Conservation (phyloP, 2,797 vertebrate genomes). For the Taeniopygia guttata region DNA sequence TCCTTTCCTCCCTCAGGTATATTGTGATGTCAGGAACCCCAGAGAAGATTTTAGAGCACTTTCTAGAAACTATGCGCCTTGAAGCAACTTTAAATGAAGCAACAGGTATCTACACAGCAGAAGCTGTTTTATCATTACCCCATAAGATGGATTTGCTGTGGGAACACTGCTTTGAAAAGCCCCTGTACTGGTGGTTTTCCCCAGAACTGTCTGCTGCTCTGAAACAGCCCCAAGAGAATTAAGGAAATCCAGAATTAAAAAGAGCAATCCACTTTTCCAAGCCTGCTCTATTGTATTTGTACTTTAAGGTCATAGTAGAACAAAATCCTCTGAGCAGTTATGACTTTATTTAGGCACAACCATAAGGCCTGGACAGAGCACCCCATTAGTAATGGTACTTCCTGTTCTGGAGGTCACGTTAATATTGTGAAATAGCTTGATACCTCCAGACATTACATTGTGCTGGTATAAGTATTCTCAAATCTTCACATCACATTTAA, state of each 20-base stretch:
- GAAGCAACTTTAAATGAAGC: constrained; percentile 89
- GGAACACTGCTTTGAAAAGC: background rate
- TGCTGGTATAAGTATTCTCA: background rate
- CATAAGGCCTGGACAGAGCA: background rate
- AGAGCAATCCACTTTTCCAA: background rate
- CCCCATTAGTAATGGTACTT: too few species aligned
- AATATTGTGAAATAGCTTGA: background rate
- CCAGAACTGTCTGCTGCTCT: background rate
- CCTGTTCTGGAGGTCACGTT: background rate
- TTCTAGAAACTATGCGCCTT: constrained; percentile 94
- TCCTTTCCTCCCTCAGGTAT: constrained; percentile 81
- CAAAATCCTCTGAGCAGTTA: background rate
- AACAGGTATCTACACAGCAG: constrained; percentile 68
- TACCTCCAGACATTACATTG: background rate
- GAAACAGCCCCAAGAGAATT: background rate
- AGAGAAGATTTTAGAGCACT: constrained; percentile 98
- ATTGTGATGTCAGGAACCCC: constrained; percentile 97
- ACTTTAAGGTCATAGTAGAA: background rate
- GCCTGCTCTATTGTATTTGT: background rate
- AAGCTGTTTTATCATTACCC: background rate
- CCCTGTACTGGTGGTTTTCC: background rate
- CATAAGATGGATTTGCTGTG: background rate
- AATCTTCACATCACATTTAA: background rate
- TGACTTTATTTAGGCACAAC: background rate
- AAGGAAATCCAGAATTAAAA: background rate